Evolutionary conservation across 2,113 vertebrate species (phyloP).

Genomic region (Cathartes aura): DNA sequence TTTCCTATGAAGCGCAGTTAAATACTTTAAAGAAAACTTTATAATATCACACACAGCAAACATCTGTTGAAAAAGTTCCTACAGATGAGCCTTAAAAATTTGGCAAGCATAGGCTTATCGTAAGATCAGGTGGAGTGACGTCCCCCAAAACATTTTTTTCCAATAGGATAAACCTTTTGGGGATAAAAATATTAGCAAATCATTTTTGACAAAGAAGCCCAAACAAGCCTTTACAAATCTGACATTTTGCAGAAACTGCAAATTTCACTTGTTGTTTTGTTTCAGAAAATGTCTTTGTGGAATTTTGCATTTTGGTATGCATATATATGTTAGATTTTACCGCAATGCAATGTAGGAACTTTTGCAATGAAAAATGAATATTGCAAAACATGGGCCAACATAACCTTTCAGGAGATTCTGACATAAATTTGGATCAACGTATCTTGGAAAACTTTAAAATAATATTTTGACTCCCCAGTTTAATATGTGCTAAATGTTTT

Average conservation of each 20-base stretch:
- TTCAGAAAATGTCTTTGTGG: neutral
- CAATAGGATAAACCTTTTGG: neutral
- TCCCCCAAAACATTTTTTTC: neutral
- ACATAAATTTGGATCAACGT: neutral
- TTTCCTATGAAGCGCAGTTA: neutral
- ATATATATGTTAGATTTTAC: neutral
- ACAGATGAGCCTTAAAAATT: neutral
- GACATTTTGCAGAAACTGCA: neutral
- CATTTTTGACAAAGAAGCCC: neutral
- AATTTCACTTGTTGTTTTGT: neutral
- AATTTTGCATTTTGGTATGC: neutral
- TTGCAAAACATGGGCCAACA: neutral
- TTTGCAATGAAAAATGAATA: neutral
- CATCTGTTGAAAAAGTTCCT: neutral
- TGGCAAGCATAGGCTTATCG: neutral
- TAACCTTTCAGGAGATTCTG: neutral
- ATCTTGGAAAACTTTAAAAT: neutral
- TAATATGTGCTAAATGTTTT: slow-evolving; percentile 9
- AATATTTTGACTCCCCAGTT: neutral
- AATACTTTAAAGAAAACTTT: neutral
- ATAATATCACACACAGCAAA: neutral
- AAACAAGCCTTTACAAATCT: neutral
- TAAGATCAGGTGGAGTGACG: neutral
- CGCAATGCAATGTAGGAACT: fast-evolving
- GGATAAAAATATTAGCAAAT: neutral